Base-by-base conservation (phyloP, 2,797 vertebrate species). In the Pelodytes ibericus region DNA sequence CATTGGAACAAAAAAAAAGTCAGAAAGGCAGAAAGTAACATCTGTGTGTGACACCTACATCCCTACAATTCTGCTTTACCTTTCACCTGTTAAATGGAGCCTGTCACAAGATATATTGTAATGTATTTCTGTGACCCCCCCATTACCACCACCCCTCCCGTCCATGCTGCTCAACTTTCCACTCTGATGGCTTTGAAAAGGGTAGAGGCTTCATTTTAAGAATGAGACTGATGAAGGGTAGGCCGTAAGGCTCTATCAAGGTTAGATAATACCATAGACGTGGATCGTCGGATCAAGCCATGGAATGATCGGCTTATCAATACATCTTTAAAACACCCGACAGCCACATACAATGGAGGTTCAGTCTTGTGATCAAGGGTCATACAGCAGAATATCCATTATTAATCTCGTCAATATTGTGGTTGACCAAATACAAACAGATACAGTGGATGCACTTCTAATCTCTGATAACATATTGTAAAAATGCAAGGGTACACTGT, bases 161-260 rank as follows among this genome's bases (percentile, higher is more conserved):
- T 65, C 47, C 59, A 47, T 24, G 90, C 88, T 84, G 84, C 79
- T 86, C 83, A 87, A 86, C 89, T 88, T 89, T 83, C 85, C 82
- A 87, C 87, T 89, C 88, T 89, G 86, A 88, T 91, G 85, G 87
- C 80, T 82, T 87, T 84, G 84, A 82, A 88, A 86, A 86, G 80
- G 82, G 59, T 82, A 31, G 31, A 18, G 57, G 68, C 68, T 65
- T 63, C 44, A 47, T 59, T 60, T 58, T 64, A 77, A 65, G 33
- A 64, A 44, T 59, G 65, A 58, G 70, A 75, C 74, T 63, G 61
- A 75, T 66, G 79, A 72, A 56, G 20, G 71, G 82, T 85, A 63
- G 57, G 64, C 79, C 33, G 11, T 33, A 8, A 62, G 44, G 69
- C 75, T 75, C 59, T 72, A 82, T 83, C 80, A 86, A 85, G 74